Evolutionary conservation across 2,113 vertebrate genomes (phyloP), one percentile per base, ranked within the genome.

Genomic region (Nyctibius bracteatus): DNA sequence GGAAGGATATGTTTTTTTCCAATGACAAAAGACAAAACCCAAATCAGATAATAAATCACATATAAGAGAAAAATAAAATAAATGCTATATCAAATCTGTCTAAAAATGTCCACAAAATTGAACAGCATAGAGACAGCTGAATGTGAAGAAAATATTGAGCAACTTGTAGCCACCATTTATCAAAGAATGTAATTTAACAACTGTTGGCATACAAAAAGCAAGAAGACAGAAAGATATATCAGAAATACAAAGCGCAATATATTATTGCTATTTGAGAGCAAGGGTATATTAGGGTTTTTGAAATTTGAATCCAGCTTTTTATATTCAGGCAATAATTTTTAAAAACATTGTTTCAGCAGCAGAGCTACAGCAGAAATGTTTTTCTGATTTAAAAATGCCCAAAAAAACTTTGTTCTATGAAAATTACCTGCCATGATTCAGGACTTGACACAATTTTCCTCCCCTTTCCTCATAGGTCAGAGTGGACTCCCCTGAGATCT

Each of bases 131-230:
- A 88, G 93, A 92, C 22, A 72, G 86, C 79, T 81, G 90, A 93
- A 70, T 80, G 85, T 92, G 79, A 93, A 94, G 91, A 90, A 97
- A 95, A 92, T 96, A 96, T 96, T 95, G 96, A 96, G 91, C 54
- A 94, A 90, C 85, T 90, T 83, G 85, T 94, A 96, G 39, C 82
- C 79, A 67, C 92, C 85, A 96, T 96, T 90, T 96, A 78, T 97
- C 96, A 96, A 90, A 83, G 67, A 92, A 83, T 83, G 92, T 96
- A 96, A 96, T 96, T 96, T 94, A 96, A 92, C 93, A 94, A 44
- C 90, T 88, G 66, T 66, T 96, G 94, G 88, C 92, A 73, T 92
- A 90, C 62, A 90, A 82, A 96, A 95, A 88, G 74, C 79, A 92
- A 92, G 59, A 80, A 95, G 88, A 83, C 88, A 85, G 94, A 84